These are phyloP conservation scores for Melanargia galathea DNA, from an alignment of 2,888 invertebrate genomes.

Conservation along the genomic window DNA sequence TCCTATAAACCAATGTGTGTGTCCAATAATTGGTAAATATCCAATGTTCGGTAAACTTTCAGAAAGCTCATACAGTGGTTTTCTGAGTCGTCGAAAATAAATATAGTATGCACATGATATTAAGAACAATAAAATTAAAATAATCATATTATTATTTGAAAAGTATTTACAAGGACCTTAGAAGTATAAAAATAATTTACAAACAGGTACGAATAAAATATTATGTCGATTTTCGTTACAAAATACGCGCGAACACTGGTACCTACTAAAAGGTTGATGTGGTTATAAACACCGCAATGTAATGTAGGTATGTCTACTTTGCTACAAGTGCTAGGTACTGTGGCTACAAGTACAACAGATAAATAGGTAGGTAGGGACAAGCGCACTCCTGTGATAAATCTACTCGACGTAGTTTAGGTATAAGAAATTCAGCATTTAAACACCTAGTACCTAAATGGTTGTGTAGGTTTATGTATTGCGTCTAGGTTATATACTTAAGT, in stretches of 20 bases:
- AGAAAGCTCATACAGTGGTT: slow-evolving; percentile 56
- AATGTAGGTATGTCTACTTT: not conserved
- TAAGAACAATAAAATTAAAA: slow-evolving; percentile 50
- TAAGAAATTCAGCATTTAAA: too few relatives aligned
- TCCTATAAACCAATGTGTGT: slow-evolving; percentile 67
- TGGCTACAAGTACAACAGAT: too few relatives aligned
- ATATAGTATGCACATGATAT: slow-evolving; percentile 54
- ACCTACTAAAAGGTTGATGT: slow-evolving; percentile 29
- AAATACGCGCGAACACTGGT: slow-evolving; percentile 38
- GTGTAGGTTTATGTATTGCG: too few relatives aligned
- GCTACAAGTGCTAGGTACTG: too few relatives aligned
- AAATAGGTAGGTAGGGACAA: not conserved
- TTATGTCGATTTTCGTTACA: slow-evolving; percentile 23
- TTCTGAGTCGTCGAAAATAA: slow-evolving; percentile 55
- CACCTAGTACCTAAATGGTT: too few relatives aligned
- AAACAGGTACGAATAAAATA: not conserved
- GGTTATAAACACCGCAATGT: slow-evolving; percentile 37
- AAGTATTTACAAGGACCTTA: not conserved
- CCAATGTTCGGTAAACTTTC: slow-evolving; percentile 53
- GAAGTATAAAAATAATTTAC: not conserved
- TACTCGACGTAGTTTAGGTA: too few relatives aligned
- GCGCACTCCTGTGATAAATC: too few relatives aligned
- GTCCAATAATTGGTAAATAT: slow-evolving; percentile 59
- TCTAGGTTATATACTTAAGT: too few relatives aligned
- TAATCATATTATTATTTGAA: slow-evolving; percentile 56